phyloP scores from a whole-genome alignment of 2,888 invertebrate species.

The Linnaemya vulpina region DNA sequence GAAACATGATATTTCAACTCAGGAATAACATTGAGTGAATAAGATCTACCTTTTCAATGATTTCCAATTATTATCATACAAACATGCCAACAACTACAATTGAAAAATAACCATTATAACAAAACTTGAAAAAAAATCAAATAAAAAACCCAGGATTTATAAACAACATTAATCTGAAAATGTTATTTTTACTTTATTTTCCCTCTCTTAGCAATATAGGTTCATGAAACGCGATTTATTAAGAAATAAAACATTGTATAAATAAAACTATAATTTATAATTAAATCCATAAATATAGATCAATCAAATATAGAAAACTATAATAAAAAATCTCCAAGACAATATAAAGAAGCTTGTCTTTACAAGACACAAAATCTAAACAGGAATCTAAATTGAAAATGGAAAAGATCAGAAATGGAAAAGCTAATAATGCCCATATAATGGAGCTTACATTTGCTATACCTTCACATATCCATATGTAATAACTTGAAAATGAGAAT shows the following conservation, averaged over 20 bases:
- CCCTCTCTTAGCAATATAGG: constrained; percentile 83
- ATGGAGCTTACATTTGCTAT: constrained; percentile 17
- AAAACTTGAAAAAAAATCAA: constrained; percentile 55
- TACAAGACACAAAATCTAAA: neutral
- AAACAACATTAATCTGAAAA: constrained; percentile 81
- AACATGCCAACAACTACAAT: constrained; percentile 49
- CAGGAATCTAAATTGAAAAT: neutral
- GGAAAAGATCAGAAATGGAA: constrained; percentile 15
- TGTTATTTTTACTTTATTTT: constrained; percentile 83
- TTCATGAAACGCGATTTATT: constrained; percentile 74
- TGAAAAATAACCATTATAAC: constrained; percentile 3
- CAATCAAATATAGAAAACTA: constrained; percentile 42
- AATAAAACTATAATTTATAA: constrained; percentile 37
- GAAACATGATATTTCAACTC: constrained; percentile 51
- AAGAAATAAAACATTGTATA: constrained; percentile 73
- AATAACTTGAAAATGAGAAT: constrained; percentile 3
- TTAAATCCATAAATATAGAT: constrained; percentile 51
- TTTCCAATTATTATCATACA: constrained; percentile 38
- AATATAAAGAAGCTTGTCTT: constrained; percentile 9
- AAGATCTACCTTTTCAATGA: constrained; percentile 53
- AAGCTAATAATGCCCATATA: constrained; percentile 20
- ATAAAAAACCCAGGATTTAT: constrained; percentile 74
- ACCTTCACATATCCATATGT: neutral
- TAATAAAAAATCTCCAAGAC: constrained; percentile 1
- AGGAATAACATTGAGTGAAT: constrained; percentile 36